These are phyloP conservation scores for Hyles lineata DNA, from an alignment of 2,888 invertebrate genomes.

Conservation along the genomic window DNA sequence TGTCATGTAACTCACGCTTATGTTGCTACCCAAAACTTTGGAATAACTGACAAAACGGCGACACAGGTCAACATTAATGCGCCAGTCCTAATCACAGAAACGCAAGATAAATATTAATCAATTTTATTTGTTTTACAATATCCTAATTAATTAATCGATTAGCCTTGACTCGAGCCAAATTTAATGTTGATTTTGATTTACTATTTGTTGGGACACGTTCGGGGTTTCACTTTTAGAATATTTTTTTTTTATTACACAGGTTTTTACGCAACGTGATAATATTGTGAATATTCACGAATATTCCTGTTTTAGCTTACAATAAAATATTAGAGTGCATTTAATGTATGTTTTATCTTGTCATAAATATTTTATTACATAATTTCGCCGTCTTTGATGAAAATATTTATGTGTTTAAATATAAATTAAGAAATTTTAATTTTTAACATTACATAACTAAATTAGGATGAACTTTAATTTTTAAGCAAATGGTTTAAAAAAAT, in stretches of 20 bases:
- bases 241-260: constrained; percentile 13
- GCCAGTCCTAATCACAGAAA: constrained; percentile 22
- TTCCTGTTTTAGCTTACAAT: constrained; percentile 6
- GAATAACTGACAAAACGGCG: neutral
- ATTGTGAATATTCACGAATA: constrained; percentile 6
- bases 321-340: constrained; percentile 7
- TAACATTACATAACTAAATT: neutral
- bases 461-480: neutral
- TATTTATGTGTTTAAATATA: neutral
- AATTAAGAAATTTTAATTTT: neutral
- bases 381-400: neutral
- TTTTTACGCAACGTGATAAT: constrained; percentile 12
- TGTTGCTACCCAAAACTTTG: neutral
- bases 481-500: too few relatives aligned
- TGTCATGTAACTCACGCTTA: too few relatives aligned
- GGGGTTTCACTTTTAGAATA: constrained; percentile 12
- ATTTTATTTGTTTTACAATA: constrained; percentile 52
- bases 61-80: neutral
- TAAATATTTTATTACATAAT: constrained; percentile 8
- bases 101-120: constrained; percentile 39
- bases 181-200: constrained; percentile 21
- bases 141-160: constrained; percentile 55
- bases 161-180: constrained; percentile 46
- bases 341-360: neutral
- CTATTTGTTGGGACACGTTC: constrained; percentile 25